Conservation (phyloP, 2,113 vertebrate genomes). For the Todiramphus chloris region DNA sequence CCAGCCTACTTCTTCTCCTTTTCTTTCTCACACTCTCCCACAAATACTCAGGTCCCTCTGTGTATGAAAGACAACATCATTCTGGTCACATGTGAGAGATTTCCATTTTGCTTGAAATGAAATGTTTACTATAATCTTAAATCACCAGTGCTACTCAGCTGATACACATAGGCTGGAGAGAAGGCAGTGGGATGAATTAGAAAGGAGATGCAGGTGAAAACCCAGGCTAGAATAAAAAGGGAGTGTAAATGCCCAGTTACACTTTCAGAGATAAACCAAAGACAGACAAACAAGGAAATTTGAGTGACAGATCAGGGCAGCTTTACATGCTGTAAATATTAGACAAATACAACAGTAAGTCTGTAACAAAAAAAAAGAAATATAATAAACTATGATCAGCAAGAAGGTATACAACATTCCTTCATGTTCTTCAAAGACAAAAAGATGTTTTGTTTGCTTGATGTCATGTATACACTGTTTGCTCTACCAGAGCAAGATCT, state of each 20-base stretch:
- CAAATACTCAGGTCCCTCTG: not conserved
- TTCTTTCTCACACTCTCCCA: not conserved
- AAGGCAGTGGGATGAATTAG: accelerated
- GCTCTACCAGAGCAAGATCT: not conserved
- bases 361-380: not conserved
- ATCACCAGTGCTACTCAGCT: not conserved
- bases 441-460: not conserved
- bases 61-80: not conserved
- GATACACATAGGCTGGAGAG: not conserved
- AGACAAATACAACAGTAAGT: not conserved
- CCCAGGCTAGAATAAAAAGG: not conserved
- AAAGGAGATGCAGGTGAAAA: not conserved
- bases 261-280: not conserved
- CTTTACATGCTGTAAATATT: not conserved
- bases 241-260: not conserved
- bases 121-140: not conserved
- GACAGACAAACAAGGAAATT: not conserved
- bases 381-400: not conserved
- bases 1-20: not conserved
- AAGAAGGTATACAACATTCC: not conserved
- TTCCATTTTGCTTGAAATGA: not conserved
- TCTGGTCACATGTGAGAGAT: not conserved
- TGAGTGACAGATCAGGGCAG: not conserved
- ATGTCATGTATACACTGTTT: not conserved
- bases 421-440: conserved; percentile 7